Base-by-base conservation (phyloP, 1,140 invertebrate species). In the Atta texana region DNA sequence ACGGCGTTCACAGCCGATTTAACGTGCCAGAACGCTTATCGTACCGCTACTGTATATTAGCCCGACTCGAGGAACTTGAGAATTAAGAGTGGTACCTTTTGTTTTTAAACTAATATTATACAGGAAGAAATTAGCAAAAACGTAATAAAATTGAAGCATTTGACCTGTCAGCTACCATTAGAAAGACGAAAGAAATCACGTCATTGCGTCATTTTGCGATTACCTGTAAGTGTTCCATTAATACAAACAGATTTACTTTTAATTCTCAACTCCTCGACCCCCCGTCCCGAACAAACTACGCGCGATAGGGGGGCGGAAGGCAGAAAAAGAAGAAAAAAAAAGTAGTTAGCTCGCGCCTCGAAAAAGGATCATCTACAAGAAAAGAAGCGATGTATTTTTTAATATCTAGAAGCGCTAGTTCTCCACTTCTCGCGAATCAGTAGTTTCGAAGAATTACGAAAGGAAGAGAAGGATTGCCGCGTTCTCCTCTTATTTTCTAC, bases 361-460 rank as follows among this genome's bases (percentile, higher is more conserved):
- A 51, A 21, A 80, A 75, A 59, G 61, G 12, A 86, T 87, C 89
- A 89, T 89, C 72, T 66, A 51, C 28, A 63, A n/a, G n/a, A n/a
- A 74, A 61, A 82, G n/a, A 76, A 55, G 61, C 85, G 88, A 89
- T 87, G 88, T 90, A 90, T 90, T 89, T 90, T 90, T 90, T 44
- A 89, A 87, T 89, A 76, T 71, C 85, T 90, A 89, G 88, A 87
- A 85, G 74, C 84, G 68, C 86, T 89, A 90, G 85, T 90, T 81
- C 75, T 85, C 80, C 74, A 74, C 21, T 44, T 44, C 39, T 44
- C 39, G 39, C 66, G 78, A 76, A 34, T 80, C 53, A 85, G 68
- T 87, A 87, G 78, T 71, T 81, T 59, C n/a, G 39, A 75, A 10
- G 10, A 74, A 61, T 78, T 57, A 44, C 5, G 12, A 78, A 21